phyloP scores from a whole-genome alignment of 2,113 vertebrate genomes.

The Neodontobutis hainanensis region DNA sequence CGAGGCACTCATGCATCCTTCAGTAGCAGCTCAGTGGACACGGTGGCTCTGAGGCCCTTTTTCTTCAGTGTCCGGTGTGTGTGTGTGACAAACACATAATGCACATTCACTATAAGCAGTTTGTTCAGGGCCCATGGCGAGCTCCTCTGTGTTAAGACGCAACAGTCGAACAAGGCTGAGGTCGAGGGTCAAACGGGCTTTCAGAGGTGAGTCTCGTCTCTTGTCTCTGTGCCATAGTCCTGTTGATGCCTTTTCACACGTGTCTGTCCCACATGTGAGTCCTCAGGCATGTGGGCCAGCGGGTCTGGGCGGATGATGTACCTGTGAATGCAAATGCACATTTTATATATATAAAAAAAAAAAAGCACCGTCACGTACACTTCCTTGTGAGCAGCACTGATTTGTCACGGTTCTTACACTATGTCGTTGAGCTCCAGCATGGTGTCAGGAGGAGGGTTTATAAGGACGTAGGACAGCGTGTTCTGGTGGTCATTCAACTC shows the following conservation, averaged over 20 bases:
- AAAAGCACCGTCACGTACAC: too few species aligned
- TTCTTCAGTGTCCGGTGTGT: neutral
- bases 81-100: constrained; percentile 25
- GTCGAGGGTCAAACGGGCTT: constrained; percentile 40
- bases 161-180: constrained; percentile 7
- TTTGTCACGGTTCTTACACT: constrained; percentile 80
- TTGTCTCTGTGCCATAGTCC: constrained; percentile 82
- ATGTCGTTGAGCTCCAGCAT: constrained; percentile 94
- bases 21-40: constrained; percentile 60
- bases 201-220: constrained; percentile 87
- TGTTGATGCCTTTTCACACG: constrained; percentile 78
- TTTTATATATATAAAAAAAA: too few species aligned
- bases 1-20: constrained; percentile 74
- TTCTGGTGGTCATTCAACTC: constrained; percentile 99
- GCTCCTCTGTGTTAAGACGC: constrained; percentile 10
- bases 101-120: constrained; percentile 35
- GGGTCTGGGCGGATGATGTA: constrained; percentile 96
- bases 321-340: constrained; percentile 63
- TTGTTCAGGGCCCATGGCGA: neutral
- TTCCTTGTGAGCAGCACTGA: too few species aligned
- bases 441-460: constrained; percentile 95
- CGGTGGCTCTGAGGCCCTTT: neutral
- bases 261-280: constrained; percentile 73
- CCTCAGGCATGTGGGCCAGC: constrained; percentile 87
- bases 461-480: constrained; percentile 94